Evolutionary conservation across 2,797 vertebrate species (phyloP), one percentile per base, ranked within the genome.

Genomic region (Labroides dimidiatus): DNA sequence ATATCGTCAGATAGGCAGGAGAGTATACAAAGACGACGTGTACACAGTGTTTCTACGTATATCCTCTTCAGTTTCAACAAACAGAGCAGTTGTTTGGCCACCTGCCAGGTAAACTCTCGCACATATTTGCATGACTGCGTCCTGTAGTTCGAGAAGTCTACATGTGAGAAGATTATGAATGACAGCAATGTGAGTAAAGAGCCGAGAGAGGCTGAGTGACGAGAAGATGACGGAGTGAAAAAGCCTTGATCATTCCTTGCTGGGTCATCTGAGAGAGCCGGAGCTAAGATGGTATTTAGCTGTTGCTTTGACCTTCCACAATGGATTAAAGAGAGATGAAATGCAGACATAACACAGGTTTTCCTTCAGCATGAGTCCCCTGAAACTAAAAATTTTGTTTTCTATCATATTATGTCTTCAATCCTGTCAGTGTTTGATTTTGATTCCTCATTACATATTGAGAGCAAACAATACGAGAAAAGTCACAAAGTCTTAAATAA

Each of bases 221-320:
- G 47, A 62, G 65, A 52, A 50, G 19, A 58, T 72, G 67, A 65
- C 23, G 30, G 68, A 80, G 72, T 55, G 27, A 78, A 76, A 62
- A 63, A 53, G 69, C 30, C 57, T 62, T 67, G 77, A 85, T 87
- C 81, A 84, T 80, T 85, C 56, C 75, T 59, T 67, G 81, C 49
- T 62, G 52, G 56, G 72, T 80, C 75, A 76, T 56, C 48, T 24
- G 62, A 69, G 66, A 76, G 56, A 75, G 78, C 58, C 36, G 51
- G 56, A 68, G 75, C 59, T 64, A 60, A 75, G 47, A 50, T 43
- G 20, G 57, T 64, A 80, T 84, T 79, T 73, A 83, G 56, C 66
- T 67, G 74, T 61, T 80, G 66, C 30, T 68, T 60, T 80, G 77
- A 72, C 45, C 55, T 52, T 47, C 67, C 9, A 11, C 43, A 39